Percentiles rank a stretch among this genome's conserved stretches.
phyloP scores from a whole-genome alignment of 2,888 invertebrate genomes.

The Callimorpha dominula region DNA sequence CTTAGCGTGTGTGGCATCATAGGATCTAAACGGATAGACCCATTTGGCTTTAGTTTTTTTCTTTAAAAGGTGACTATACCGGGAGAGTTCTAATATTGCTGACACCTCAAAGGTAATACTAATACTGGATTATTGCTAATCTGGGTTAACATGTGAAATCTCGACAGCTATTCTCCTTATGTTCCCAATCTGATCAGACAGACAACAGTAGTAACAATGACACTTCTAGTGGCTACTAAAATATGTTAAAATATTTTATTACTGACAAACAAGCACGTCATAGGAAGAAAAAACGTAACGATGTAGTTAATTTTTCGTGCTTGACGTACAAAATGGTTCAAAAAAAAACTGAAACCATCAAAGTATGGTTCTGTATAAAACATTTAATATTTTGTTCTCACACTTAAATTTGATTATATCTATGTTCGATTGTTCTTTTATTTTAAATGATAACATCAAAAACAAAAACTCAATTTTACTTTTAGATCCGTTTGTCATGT shows the following conservation, averaged over 20 bases:
- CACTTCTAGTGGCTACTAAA: constrained; percentile 15
- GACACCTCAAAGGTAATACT: background rate
- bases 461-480: too few relatives aligned
- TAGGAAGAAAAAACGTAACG: constrained; percentile 30
- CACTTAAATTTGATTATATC: too few relatives aligned
- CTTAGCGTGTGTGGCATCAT: too few relatives aligned
- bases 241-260: constrained; percentile 18
- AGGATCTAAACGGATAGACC: too few relatives aligned
- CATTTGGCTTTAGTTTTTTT: too few relatives aligned
- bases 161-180: background rate
- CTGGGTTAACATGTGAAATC: background rate
- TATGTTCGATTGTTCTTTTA: too few relatives aligned
- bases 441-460: too few relatives aligned
- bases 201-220: constrained; percentile 17
- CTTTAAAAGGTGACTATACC: too few relatives aligned
- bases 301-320: constrained; percentile 25
- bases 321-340: constrained; percentile 4
- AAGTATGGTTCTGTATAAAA: constrained; percentile 28
- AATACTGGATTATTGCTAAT: background rate
- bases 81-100: background rate
- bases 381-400: too few relatives aligned
- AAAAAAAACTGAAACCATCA: constrained; percentile 2
- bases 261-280: constrained; percentile 27
- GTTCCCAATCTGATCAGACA: background rate
- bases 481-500: too few relatives aligned